These are phyloP conservation scores for Morpho achilles DNA, from an alignment of 2,888 invertebrate genomes.

Conservation along the genomic window DNA sequence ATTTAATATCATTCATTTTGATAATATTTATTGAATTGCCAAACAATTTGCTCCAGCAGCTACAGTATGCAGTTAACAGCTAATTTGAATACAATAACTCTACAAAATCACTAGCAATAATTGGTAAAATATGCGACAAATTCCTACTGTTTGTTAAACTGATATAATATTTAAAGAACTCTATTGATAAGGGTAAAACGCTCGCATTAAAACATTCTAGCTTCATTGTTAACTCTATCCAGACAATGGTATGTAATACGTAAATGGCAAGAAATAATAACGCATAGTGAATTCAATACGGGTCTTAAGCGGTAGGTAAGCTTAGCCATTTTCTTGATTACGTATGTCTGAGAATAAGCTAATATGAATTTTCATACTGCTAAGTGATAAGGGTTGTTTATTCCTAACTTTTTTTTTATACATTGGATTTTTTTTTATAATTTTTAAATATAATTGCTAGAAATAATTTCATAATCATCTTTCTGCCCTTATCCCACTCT, in stretches of 20 bases:
- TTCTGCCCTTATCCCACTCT: no score
- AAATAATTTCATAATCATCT: no score
- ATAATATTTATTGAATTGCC: neutral
- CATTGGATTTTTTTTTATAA: no score
- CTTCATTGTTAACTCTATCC: constrained; percentile 7
- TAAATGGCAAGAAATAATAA: constrained; percentile 12
- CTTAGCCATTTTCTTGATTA: no score
- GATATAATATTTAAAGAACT: constrained; percentile 17
- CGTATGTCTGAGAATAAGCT: no score
- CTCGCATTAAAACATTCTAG: constrained; percentile 6
- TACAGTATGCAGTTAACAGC: constrained; percentile 1
- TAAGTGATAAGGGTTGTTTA: no score
- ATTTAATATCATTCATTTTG: neutral
- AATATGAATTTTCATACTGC: no score
- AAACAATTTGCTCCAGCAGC: constrained; percentile 4
- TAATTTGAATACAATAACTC: constrained; percentile 11
- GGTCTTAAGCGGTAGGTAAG: neutral
- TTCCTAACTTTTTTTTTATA: no score
- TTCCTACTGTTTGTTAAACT: constrained; percentile 7
- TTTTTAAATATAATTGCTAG: no score
- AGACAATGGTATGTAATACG: constrained; percentile 9
- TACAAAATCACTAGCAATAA: constrained; percentile 15
- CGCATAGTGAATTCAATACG: neutral
- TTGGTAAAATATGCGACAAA: constrained; percentile 19
- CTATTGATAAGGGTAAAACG: constrained; percentile 8